Evolutionary conservation across 1,140 invertebrate genomes (phyloP), one percentile per base, ranked within the genome.

Genomic region (Cydia strobilella): DNA sequence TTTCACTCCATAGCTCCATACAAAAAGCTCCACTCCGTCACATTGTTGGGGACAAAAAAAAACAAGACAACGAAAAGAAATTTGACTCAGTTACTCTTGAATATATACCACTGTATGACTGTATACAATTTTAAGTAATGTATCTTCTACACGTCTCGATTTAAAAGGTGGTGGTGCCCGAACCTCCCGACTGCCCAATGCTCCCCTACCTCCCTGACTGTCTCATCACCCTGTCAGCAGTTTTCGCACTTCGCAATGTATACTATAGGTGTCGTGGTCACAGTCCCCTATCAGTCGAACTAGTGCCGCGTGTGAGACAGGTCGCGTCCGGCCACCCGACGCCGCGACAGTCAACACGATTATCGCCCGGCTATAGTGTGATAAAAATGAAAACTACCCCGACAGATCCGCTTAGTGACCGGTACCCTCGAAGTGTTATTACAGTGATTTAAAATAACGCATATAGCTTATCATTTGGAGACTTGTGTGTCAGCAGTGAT

Each of bases 361-460:
- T 82, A 83, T 83, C 80, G 76, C 74, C 74, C 76, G 72, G 39
- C 51, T 12, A 79, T 79, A 71, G 75, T 48, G 78, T 83, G 79
- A 82, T 80, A 80, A 84, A 85, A 83, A 82, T 75, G 75, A 78
- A 84, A 85, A 83, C 80, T 76, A 82, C 79, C 77, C 80, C 80
- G 80, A 84, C 81, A 76, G 63, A 51, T 75, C 73, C 75, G 62
- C 73, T 74, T 39, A 35, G 78, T 69, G 73, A 51, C 78, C 72
- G 51, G 78, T 75, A 76, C 66, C 74, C 20, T 59, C 54, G 7
- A 59, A 59, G 75, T 69, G 74, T 79, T 75, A 79, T 77, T 77
- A 66, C 75, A 72, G 78, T 80, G 77, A 80, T 80, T 77, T 77
- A 45, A 73, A 73, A 80, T 73, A 54, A 45, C 65, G 31, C 65